Evolutionary conservation across 2,113 vertebrate genomes (phyloP).

Genomic region (Xenopus borealis): DNA sequence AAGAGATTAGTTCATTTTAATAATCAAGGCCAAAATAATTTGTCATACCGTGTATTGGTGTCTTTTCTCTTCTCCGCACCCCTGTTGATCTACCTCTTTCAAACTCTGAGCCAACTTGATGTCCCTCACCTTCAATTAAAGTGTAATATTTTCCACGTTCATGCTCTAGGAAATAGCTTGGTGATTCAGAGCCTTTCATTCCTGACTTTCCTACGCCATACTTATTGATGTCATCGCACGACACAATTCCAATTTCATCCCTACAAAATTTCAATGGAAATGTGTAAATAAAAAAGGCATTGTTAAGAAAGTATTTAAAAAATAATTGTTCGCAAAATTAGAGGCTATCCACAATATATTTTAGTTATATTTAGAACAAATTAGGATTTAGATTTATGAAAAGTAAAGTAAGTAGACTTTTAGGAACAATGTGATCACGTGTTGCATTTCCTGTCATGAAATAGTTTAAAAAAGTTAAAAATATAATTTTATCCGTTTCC

Average conservation of each 20-base stretch:
- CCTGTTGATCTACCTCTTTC: slow-evolving; percentile 74
- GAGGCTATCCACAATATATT: too few relatives aligned
- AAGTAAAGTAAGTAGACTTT: too few relatives aligned
- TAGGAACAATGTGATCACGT: too few relatives aligned
- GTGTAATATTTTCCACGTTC: slow-evolving; percentile 81
- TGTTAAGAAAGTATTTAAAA: neutral
- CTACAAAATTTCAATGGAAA: slow-evolving; percentile 47
- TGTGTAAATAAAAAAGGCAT: neutral
- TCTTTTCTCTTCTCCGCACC: slow-evolving; percentile 81
- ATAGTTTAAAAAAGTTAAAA: too few relatives aligned
- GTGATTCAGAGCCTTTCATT: slow-evolving; percentile 77
- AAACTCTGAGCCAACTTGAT: slow-evolving; percentile 66
- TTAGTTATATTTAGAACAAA: too few relatives aligned
- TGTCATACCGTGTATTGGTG: slow-evolving; percentile 78
- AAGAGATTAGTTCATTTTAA: slow-evolving; percentile 6
- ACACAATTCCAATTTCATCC: slow-evolving; percentile 78
- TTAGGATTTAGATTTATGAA: too few relatives aligned
- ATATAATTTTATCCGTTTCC: too few relatives aligned
- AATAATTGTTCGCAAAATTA: too few relatives aligned
- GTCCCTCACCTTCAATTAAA: slow-evolving; percentile 68
- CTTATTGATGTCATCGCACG: slow-evolving; percentile 72
- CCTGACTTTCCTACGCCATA: slow-evolving; percentile 73
- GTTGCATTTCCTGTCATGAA: too few relatives aligned
- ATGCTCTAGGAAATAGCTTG: slow-evolving; percentile 78
- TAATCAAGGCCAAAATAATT: neutral